Evolutionary conservation across 2,797 vertebrate species (phyloP), one percentile per base, ranked within the genome.

Genomic region (Phrynocephalus forsythii): DNA sequence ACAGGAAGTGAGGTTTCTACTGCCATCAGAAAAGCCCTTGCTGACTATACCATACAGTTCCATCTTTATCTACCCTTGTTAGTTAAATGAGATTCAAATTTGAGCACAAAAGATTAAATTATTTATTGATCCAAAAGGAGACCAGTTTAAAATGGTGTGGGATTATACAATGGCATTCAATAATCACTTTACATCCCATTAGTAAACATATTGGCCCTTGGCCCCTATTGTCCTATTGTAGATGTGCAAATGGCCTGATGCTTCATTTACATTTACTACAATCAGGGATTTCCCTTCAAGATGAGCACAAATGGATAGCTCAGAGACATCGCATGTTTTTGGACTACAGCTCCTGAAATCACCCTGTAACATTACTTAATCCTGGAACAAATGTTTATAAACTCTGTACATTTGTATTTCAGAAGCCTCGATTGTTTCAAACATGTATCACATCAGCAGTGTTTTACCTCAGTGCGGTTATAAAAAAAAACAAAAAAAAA

Each of bases 111-210:
- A 28, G 2, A 84, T 8, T 91, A 20, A 83, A 83, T 60, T 9
- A 30, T 3, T 15, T 0, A 83, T 44, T 28, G 68, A 2, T 1
- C 73, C 28, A 22, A 67, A 88, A 33, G n/a, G 68, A 88, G 3
- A 11, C 10, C 60, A 78, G 68, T 38, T 88, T 66, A 60, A 26
- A 76, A 67, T 83, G 78, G 7, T 44, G 68, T 48, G 79, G 66
- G 90, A 85, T 11, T 80, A 73, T 75, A 73, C 75, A 28, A 44
- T 1, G 82, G 3, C 72, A 88, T 84, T 52, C 52, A 68, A 91
- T 68, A 93, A 48, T 56, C 1, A 48, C 28, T 24, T 63, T 56
- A 3, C 9, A 28, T 56, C 68, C 83, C 30, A 60, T 2, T 28
- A 75, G 52, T 20, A 75, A 75, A 63, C 48, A 81, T 16, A 24